Base-by-base conservation (phyloP, 2,888 invertebrate genomes). In the Clostera curtula region DNA sequence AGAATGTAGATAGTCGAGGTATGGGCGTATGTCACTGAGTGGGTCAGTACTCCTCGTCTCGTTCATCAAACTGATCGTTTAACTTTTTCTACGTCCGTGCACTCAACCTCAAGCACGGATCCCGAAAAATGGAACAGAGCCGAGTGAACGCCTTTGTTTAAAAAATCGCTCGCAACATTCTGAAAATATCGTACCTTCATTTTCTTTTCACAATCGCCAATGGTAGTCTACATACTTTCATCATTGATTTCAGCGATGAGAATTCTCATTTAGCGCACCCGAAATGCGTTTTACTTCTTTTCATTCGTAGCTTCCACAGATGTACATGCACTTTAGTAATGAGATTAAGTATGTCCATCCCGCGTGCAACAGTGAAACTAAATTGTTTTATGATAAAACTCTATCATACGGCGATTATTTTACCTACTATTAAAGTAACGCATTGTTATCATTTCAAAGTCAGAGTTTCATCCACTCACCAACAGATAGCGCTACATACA, bases 401-500 rank as follows among this genome's bases (percentile, higher is more conserved):
- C 36, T 31, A 49, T 32, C 34, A 22, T 49, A 43, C 37, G 40
- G 12, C 5, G 18, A 3, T 4, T 18, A 18, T 18, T 19, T 5
- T 19, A 11, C 9, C 11, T 19, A 19, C 4, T 4, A 19, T 19
- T 19, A n/a, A 9, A n/a, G 5, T 19, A 19, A 8, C 9, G 19
- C 5, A 5, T n/a, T 19, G 9, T 8, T 8, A 9, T 19, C 10
- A 8, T 8, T 19, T 3, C 5, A n/a, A 8, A 19, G 54, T 36
- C 38, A 37, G 15, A 29, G 31, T 31, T 39, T 36, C 34, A 14
- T 4, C 22, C 10, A 13, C 8, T 23, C 13, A 13, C 33, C 40
- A 31, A 50, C 36, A 77, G 80, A 68, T 72, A 69, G 66, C 76
- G 65, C 52, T 56, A 27, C 49, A 25, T 33, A 29, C 51, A 52